Base-by-base conservation (phyloP, 2,113 vertebrate species). In the Carassius auratus region DNA sequence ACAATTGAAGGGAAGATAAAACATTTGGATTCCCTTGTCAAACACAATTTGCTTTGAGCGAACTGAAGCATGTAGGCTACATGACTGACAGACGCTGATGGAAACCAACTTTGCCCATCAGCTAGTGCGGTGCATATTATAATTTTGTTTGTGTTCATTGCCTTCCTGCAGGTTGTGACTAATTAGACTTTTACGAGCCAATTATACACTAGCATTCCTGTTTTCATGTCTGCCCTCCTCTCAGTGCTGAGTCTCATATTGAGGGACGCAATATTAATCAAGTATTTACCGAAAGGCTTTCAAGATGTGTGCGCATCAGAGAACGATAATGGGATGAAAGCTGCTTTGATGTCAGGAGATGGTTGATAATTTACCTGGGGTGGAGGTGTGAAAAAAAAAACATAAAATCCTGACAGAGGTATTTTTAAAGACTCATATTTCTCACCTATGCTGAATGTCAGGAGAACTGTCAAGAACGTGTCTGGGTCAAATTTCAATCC, bases 111-210 rank as follows among this genome's bases (percentile, higher is more conserved):
- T 84, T 33, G 85, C 88, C 86, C 59, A 88, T 85, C 88, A 88
- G 89, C 89, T 78, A 86, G 84, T 62, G 84, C 78, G 88, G 90
- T 90, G 89, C 89, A 92, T 92, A 91, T 91, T 90, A 90, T 93
- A 92, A 93, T 92, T 90, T 93, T 90, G 89, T 90, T 91, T 68
- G 50, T 79, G 76, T 84, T 90, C 84, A 90, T 89, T 89, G 86
- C 90, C 89, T 90, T 90, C 81, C 55, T 87, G 86, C 87, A 89
- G 89, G 81, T 88, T 90, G 90, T 92, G 78, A 86, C 85, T 92
- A 91, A 92, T 92, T 91, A 88, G 88, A 90, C 85, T 91, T 89
- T 90, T 90, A 86, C 87, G 89, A 91, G 79, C 89, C 55, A 85
- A 86, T 90, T 86, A 90, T 73, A 81, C 88, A 84, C 68, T 76